Evolutionary conservation across 2,113 vertebrate genomes (phyloP), one percentile per base, ranked within the genome.

Genomic region (Mohoua ochrocephala): DNA sequence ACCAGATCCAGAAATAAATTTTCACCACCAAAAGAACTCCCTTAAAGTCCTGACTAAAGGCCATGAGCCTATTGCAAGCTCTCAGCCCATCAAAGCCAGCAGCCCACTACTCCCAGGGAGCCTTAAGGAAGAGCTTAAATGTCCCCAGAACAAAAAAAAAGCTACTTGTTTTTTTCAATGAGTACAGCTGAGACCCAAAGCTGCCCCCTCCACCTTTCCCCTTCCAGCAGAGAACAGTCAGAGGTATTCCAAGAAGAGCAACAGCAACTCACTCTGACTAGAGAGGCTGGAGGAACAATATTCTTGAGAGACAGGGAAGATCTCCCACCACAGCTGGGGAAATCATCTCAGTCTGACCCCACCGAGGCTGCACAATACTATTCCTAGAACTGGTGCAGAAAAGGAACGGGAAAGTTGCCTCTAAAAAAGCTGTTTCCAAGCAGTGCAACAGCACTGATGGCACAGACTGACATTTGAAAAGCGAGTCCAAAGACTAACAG

Each of bases 391-490:
- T 37, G 59, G 14, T 64, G 69, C 68, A 81, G 84, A 37, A 73
- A 73, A 60, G 35, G 22, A 68, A 50, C 0, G 3, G 63, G 19
- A 11, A 52, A 60, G 44, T 1, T n/a, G 42, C 27, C 61, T 68
- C 67, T 45, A 41, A 44, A 85, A 87, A 16, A 18, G 56, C 76
- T 63, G 52, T 86, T 87, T 41, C 71, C 52, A 54, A 89, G 69
- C 39, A 27, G 33, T 20, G 73, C 4, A 7, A 54, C 2, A 61
- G 37, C 87, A 49, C n/a, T 13, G 73, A 71, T 7, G 52, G 89
- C 91, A 68, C 21, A 84, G 73, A 65, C 57, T 91, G 91, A 67
- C 57, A 64, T 89, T 73, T 89, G 74, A 85, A 82, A 92, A 91
- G 78, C 7, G 8, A 84, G 87, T 68, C 94, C 91, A 84, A 82